Percentiles rank a stretch among this genome's conserved stretches.
phyloP scores from a whole-genome alignment of 2,113 vertebrate species.

The Scatophagus argus region DNA sequence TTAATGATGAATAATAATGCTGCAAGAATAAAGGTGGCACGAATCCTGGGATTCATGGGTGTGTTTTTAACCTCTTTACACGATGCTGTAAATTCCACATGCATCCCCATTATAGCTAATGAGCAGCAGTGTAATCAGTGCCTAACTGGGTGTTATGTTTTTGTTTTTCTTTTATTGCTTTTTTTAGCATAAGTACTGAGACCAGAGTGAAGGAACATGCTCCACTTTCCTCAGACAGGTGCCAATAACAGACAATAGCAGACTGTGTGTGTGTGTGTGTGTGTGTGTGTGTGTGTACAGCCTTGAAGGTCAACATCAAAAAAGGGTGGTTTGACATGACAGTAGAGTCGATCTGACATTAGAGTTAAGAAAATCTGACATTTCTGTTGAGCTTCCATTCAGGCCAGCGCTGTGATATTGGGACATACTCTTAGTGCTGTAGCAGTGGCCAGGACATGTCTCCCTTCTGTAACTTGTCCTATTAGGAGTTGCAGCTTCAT shows the following conservation, averaged over 20 bases:
- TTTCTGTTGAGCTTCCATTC: slow-evolving; percentile 54
- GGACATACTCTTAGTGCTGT: slow-evolving; percentile 40
- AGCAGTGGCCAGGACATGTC: slow-evolving; percentile 58
- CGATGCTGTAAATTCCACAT: slow-evolving; percentile 70
- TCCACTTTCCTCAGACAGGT: slow-evolving; percentile 57
- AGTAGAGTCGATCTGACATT: slow-evolving; percentile 30
- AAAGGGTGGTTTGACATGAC: slow-evolving; percentile 55
- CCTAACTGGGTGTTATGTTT: slow-evolving; percentile 33
- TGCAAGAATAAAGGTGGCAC: slow-evolving; percentile 37
- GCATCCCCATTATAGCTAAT: slow-evolving; percentile 78
- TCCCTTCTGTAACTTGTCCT: slow-evolving; percentile 61
- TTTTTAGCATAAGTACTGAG: slow-evolving; percentile 9
- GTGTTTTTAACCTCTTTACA: slow-evolving; percentile 74
- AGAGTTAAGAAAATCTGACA: slow-evolving; percentile 40
- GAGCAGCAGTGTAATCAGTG: slow-evolving; percentile 72
- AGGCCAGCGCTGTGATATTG: slow-evolving; percentile 41
- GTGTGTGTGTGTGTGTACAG: slow-evolving; percentile 28
- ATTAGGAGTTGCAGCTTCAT: slow-evolving; percentile 65
- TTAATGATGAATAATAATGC: slow-evolving; percentile 75
- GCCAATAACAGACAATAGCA: slow-evolving; percentile 65
- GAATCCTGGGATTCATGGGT: slow-evolving; percentile 66
- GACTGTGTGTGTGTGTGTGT: too few relatives aligned
- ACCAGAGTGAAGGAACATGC: slow-evolving; percentile 47
- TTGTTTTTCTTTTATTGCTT: neutral
- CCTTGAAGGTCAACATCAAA: slow-evolving; percentile 64